These are phyloP conservation scores for Drosophila hydei DNA, from an alignment of 1,140 invertebrate genomes.

Conservation along the genomic window DNA sequence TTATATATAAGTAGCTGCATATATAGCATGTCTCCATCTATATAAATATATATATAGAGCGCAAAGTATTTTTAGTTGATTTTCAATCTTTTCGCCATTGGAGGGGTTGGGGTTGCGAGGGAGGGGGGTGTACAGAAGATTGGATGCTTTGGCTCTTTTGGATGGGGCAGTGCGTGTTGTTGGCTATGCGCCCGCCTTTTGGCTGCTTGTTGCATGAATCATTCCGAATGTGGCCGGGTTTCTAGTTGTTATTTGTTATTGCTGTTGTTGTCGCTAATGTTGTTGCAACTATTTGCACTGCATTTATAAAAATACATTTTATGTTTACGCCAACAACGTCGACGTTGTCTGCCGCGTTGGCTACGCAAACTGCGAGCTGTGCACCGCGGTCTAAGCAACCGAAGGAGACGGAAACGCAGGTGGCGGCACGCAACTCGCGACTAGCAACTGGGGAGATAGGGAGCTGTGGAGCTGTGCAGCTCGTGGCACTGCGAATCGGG, in stretches of 20 bases:
- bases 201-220: constrained; percentile 74
- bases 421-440: constrained; percentile 44
- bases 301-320: constrained; percentile 81
- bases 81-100: constrained; percentile 73
- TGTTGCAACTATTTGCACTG: constrained; percentile 68
- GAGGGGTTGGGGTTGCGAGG: constrained; percentile 14
- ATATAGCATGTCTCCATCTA: constrained; percentile 19
- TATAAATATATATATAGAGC: constrained; percentile 66
- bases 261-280: constrained; percentile 30
- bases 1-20: constrained; percentile 9
- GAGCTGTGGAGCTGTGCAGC: not conserved
- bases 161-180: constrained; percentile 72
- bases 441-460: not conserved
- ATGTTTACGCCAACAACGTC: constrained; percentile 72
- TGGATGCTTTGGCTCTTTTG: constrained; percentile 50
- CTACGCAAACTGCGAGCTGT: constrained; percentile 19
- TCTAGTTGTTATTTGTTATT: constrained; percentile 31
- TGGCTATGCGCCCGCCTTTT: constrained; percentile 71
- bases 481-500: not conserved
- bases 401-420: constrained; percentile 50
- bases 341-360: constrained; percentile 37
- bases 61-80: constrained; percentile 71
- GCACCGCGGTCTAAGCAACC: not conserved
- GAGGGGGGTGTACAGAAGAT: constrained; percentile 14
- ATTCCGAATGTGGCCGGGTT: constrained; percentile 47